Evolutionary conservation across 2,113 vertebrate genomes (phyloP), one percentile per base, ranked within the genome.

Genomic region (Malurus cyaneus): DNA sequence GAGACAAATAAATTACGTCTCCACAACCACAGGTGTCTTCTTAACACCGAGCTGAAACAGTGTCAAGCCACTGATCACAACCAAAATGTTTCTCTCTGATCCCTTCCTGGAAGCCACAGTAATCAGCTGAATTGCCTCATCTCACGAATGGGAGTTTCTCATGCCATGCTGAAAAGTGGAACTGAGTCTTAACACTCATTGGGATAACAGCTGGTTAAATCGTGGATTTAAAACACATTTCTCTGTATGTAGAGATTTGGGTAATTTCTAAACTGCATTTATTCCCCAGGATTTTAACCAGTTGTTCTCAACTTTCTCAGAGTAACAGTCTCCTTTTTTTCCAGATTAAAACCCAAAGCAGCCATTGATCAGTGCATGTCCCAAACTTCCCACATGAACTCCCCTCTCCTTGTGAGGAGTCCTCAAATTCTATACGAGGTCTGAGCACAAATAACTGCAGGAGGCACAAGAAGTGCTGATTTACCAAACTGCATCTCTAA

Each of bases 131-230:
- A 88, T 4, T 5, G 29, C 34, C 18, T 60, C 31, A 28, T 49
- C 42, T 66, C 47, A 59, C 18, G 3, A 0, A 64, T 0, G 1
- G 12, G 15, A 70, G 25, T 36, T 56, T 69, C 13, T 60, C 20
- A 9, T 13, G 24, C 49, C 19, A 28, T 8, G 23, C 20, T 61
- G 19, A 36, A 34, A 73, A 64, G 23, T 11, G n/a, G 20, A 54
- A 70, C 76, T 34, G 20, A 89, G 72, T 18, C 28, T 49, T 28
- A 29, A 0, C 31, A 3, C 52, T 73, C 50, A 32, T 0, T 31
- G 21, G 25, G 14, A 61, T 76, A 77, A 61, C 4, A 59, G 52
- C 26, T 4, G 18, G 24, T 36, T 53, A 5, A 79, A 71, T 24
- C 47, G 34, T 3, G 11, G 23, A 28, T 80, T 80, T 41, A 39